Percentiles rank a stretch among this genome's conserved stretches.
These are phyloP conservation scores for Campoletis sonorensis DNA, from an alignment of 1,140 invertebrate genomes.

Conservation along the genomic window DNA sequence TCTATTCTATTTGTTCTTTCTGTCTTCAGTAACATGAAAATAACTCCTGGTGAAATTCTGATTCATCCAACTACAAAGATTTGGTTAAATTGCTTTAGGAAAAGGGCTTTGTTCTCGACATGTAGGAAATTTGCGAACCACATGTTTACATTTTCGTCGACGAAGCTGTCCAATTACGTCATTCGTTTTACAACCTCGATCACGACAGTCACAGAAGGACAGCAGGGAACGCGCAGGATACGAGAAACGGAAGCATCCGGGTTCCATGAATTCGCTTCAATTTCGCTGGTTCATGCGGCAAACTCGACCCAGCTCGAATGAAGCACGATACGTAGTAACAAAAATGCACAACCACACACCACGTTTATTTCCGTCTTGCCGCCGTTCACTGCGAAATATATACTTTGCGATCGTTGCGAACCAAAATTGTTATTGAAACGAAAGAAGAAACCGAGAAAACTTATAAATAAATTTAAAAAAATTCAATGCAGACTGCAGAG, in stretches of 20 bases:
- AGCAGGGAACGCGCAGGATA: constrained; percentile 1
- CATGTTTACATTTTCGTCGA: not conserved
- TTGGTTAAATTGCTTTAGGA: not conserved
- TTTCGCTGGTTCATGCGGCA: not conserved
- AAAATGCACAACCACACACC: not conserved
- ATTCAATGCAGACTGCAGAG: not conserved
- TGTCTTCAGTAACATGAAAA: too few relatives aligned
- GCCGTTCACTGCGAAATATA: not conserved
- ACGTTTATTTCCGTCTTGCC: not conserved
- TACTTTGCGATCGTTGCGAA: not conserved
- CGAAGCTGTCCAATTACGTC: not conserved
- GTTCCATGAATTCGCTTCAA: constrained; percentile 13
- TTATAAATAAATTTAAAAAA: not conserved
- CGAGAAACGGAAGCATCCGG: constrained; percentile 10
- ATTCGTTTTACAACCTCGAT: constrained; percentile 1
- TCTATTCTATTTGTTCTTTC: too few relatives aligned
- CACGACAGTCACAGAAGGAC: not conserved
- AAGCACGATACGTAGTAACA: not conserved
- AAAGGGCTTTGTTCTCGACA: not conserved
- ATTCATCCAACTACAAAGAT: too few relatives aligned
- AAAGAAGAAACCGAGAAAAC: not conserved
- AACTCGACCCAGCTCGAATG: not conserved
- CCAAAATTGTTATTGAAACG: constrained; percentile 8
- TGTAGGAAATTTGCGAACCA: not conserved
- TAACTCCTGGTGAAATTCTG: too few relatives aligned